Percentiles rank a stretch among this genome's conserved stretches.
These are phyloP conservation scores for Tachyglossus aculeatus DNA, from an alignment of 2,797 vertebrate species.

Conservation along the genomic window DNA sequence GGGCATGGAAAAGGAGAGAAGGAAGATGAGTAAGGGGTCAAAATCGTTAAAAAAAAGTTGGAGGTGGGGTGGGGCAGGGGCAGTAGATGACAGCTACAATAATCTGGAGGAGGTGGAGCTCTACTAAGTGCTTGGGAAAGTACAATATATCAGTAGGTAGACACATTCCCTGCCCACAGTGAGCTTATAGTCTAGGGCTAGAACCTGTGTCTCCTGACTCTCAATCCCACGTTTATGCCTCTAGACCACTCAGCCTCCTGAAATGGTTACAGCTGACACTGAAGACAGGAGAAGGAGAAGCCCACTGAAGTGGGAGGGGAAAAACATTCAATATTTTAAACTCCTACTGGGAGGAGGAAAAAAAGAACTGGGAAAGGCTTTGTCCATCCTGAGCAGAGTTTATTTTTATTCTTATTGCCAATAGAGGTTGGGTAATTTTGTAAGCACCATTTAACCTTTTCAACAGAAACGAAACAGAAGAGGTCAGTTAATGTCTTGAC, in stretches of 20 bases:
- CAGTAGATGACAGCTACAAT: too few species aligned
- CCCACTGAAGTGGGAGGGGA: background rate
- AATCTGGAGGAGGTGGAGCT: too few species aligned
- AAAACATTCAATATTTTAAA: conserved; percentile 5
- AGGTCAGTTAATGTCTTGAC: conserved; percentile 24
- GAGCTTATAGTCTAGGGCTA: too few species aligned
- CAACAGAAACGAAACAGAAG: conserved; percentile 48
- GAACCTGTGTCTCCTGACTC: too few species aligned
- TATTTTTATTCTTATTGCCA: conserved; percentile 12
- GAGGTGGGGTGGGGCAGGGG: too few species aligned
- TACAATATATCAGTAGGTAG: too few species aligned
- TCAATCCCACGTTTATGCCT: too few species aligned
- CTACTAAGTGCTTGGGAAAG: background rate
- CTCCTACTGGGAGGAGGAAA: conserved; percentile 10
- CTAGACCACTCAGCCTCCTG: too few species aligned
- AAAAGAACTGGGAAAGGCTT: conserved; percentile 1
- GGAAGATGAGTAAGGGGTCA: too few species aligned
- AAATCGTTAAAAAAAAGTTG: too few species aligned
- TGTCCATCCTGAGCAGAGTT: conserved; percentile 20
- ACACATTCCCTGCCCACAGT: too few species aligned
- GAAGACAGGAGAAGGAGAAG: background rate
- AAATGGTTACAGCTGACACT: background rate
- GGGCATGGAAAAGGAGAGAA: too few species aligned
- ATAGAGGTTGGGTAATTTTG: conserved; percentile 23
- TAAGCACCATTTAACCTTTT: conserved; percentile 52